Base-by-base conservation (phyloP, 2,888 invertebrate genomes). In the Cantharis flavilabris region DNA sequence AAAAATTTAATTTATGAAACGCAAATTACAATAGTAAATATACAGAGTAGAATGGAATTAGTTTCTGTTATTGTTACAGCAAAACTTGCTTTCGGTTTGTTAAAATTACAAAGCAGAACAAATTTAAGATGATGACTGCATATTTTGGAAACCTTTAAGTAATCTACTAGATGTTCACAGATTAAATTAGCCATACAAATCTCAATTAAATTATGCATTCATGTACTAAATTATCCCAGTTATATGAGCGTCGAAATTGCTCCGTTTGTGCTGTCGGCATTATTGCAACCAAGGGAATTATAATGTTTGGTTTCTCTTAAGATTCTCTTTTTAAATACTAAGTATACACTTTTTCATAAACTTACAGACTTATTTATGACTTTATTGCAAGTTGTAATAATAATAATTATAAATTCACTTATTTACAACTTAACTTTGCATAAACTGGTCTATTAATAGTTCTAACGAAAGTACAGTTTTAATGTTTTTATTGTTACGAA, bases 161-260 rank as follows among this genome's bases (percentile, higher is more conserved):
- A 79, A 76, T 80, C 77, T 78, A 75, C 73, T 74, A 73, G 77
- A 75, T 77, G 78, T 76, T 73, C 79, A 81, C 79, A 82, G 82
- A 83, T 83, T 82, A 83, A 84, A 83, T 83, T 83, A 83, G 76
- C 82, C 82, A 81, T 81, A 81, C 83, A 83, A 83, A 82, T 83
- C 82, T 81, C 82, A 82, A 83, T 84, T 84, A 82, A 84, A 83
- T 84, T 83, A 84, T 82, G 81, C 81, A 84, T 83, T 83, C 83
- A 82, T 80, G 80, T 81, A 82, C 83, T 78, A 81, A 83, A 83
- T 81, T 84, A 83, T 83, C 79, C 80, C 80, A 77, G 80, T 81
- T 82, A 80, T 82, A 81, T 81, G 80, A 80, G 82, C 80, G 79
- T 79, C 80, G 81, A 79, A 80, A 82, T 80, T 80, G 81, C 78